phyloP scores from a whole-genome alignment of 2,797 vertebrate genomes.

The Chaunax sp. region DNA sequence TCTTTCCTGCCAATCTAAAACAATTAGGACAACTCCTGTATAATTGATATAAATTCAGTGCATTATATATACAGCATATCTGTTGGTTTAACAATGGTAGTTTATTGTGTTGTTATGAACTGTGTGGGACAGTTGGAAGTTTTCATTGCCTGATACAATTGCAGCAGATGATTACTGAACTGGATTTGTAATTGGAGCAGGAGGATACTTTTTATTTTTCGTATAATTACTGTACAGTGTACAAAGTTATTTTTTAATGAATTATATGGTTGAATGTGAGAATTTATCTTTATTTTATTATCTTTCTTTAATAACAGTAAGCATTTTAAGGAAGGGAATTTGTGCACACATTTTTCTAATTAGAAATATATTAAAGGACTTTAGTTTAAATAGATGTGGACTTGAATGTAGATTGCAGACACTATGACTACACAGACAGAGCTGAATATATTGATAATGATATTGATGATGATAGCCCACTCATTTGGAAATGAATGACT shows the following conservation, averaged over 20 bases:
- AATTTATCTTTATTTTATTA: constrained; percentile 64
- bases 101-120: constrained; percentile 60
- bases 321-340: constrained; percentile 67
- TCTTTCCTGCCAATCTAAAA: constrained; percentile 36
- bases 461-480: constrained; percentile 35
- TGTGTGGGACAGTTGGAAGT: constrained; percentile 15
- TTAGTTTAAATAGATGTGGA: constrained; percentile 36
- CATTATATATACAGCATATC: constrained; percentile 50
- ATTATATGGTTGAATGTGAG: constrained; percentile 71
- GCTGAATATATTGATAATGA: constrained; percentile 71
- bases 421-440: constrained; percentile 42
- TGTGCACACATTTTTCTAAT: constrained; percentile 73
- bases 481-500: constrained; percentile 29
- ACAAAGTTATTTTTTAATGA: constrained; percentile 81
- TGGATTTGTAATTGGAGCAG: constrained; percentile 62
- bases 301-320: constrained; percentile 41
- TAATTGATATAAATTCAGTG: constrained; percentile 46
- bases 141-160: constrained; percentile 30
- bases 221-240: constrained; percentile 72
- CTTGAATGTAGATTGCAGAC: constrained; percentile 37
- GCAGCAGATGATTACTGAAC: constrained; percentile 41
- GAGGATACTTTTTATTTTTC: constrained; percentile 78
- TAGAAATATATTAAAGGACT: constrained; percentile 50
- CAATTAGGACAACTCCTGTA: constrained; percentile 48
- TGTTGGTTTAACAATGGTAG: constrained; percentile 38